phyloP scores from a whole-genome alignment of 1,140 invertebrate species.

The Drosophila parvula region DNA sequence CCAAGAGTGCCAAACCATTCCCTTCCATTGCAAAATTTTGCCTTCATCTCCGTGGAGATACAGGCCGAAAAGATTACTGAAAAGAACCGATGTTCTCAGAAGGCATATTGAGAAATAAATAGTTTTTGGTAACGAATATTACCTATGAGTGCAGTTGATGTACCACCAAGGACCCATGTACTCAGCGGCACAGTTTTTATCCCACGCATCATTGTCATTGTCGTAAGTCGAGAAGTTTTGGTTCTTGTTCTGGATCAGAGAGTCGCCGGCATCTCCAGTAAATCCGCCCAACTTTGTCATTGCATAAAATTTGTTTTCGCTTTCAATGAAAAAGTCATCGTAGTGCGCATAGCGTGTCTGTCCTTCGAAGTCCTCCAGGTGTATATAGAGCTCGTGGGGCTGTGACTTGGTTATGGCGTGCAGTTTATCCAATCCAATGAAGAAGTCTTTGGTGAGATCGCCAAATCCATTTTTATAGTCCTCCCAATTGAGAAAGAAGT shows the following conservation, averaged over 20 bases:
- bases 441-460: slow-evolving; percentile 9
- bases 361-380: slow-evolving; percentile 9
- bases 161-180: slow-evolving; percentile 15
- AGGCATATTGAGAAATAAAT: neutral
- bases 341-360: slow-evolving; percentile 11
- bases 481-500: slow-evolving; percentile 13
- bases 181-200: slow-evolving; percentile 7
- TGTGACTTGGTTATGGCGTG: slow-evolving; percentile 14
- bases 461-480: slow-evolving; percentile 11
- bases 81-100: no score
- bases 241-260: slow-evolving; percentile 3
- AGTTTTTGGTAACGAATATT: neutral
- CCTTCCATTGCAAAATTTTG: neutral
- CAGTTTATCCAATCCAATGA: slow-evolving; percentile 14
- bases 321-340: slow-evolving; percentile 12
- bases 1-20: slow-evolving; percentile 7
- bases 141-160: slow-evolving; percentile 3
- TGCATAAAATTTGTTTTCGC: slow-evolving; percentile 9
- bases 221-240: slow-evolving; percentile 14
- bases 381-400: slow-evolving; percentile 8
- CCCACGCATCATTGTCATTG: slow-evolving; percentile 5
- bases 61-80: slow-evolving; percentile 9
- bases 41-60: slow-evolving; percentile 4
- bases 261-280: slow-evolving; percentile 12
- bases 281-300: slow-evolving; percentile 7